These are phyloP conservation scores for Pachypsylla venusta DNA, from an alignment of 1,140 invertebrate species.

Conservation along the genomic window DNA sequence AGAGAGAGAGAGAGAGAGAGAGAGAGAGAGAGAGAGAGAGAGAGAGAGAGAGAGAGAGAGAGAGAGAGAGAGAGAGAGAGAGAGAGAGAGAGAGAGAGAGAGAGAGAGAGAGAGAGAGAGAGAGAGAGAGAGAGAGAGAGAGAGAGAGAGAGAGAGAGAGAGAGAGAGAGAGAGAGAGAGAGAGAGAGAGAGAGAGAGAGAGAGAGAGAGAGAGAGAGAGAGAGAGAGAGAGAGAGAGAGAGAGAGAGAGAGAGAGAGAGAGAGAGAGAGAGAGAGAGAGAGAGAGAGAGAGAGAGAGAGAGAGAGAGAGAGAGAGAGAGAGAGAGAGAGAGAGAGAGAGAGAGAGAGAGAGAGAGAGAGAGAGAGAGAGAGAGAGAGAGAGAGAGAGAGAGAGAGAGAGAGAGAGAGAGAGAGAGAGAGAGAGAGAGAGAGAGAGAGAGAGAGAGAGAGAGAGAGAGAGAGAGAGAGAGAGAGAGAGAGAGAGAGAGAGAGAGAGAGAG, in stretches of 20 bases:
- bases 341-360: conserved; percentile 1
- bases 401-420: not conserved
- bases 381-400: not conserved
- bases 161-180: not conserved
- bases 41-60: conserved; percentile 10
- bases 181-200: not conserved
- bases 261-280: not conserved
- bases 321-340: not conserved
- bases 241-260: not conserved
- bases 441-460: not conserved
- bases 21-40: conserved; percentile 10
- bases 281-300: not conserved
- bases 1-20: not conserved
- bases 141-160: not conserved
- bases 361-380: not conserved
- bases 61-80: conserved; percentile 15
- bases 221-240: not conserved
- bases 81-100: not conserved
- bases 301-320: not conserved
- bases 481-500: conserved; percentile 5
- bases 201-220: not conserved
- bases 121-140: not conserved
- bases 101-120: not conserved
- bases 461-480: conserved; percentile 1
- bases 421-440: not conserved